Evolutionary conservation across 2,888 invertebrate species (phyloP), one percentile per base, ranked within the genome.

Genomic region (Drosophila planitibia): DNA sequence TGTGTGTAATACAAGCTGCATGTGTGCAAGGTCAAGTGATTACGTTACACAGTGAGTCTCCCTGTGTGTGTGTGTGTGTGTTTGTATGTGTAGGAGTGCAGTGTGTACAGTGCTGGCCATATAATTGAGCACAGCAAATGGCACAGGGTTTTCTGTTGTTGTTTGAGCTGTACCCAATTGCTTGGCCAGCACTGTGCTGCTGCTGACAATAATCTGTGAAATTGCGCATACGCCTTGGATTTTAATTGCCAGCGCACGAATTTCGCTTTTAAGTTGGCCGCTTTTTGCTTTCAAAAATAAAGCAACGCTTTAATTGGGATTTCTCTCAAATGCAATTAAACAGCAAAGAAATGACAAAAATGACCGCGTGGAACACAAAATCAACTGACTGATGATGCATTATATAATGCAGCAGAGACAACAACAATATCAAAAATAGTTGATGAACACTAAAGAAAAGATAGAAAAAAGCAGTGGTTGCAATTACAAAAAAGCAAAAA

Each of bases 21-120:
- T 71, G 83, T 77, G 79, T 76, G 88, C 90, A 90, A 90, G 90
- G 90, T 90, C 90, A 90, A 89, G 88, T 83, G 73, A 71, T 81
- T 79, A 81, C 76, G 74, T 76, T 82, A 73, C 66, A 41, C 65
- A 47, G 59, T 53, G 22, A 12, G 28, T 61, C n/a, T 51, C 47
- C 16, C 10, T 41, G 5, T n/a, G 10, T 22, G 22, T 22, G 44
- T 41, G 39, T n/a, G 52, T 62, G 10, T 22, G 22, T 47, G 44
- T 41, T n/a, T 39, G 39, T 41, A 12, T 47, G 52, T 64, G 25
- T 51, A 32, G 19, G 33, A 39, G 65, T 39, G 22, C 49, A 37
- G 35, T 35, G 35, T 32, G 4, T n/a, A 55, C 57, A 39, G 41
- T 57, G 39, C 57, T 39, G 57, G n/a, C 7, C 57, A 57, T 30